A percentile compares a stretch with the other conserved stretches of the same genome.
Evolutionary conservation across 2,888 invertebrate species (phyloP).

Genomic region (Ecliptopera silaceata): DNA sequence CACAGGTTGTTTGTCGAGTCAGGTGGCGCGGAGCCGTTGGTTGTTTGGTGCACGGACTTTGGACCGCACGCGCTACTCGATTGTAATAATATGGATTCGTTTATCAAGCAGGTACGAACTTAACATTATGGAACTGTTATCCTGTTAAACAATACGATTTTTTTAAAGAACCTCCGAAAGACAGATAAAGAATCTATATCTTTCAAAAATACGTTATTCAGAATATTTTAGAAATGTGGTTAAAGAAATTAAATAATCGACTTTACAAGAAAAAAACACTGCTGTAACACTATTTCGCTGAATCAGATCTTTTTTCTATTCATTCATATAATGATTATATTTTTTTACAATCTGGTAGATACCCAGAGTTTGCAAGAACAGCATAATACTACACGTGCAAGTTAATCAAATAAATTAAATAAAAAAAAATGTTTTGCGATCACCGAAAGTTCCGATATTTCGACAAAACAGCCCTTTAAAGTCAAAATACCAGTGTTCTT

Average conservation of each 20-base stretch:
- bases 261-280: constrained; percentile 59
- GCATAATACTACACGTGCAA: no score
- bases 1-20: constrained; percentile 72
- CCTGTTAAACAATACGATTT: no score
- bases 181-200: no score
- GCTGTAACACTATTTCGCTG: constrained; percentile 61
- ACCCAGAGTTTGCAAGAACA: no score
- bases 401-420: no score
- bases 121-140: neutral
- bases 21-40: constrained; percentile 67
- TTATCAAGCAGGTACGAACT: constrained; percentile 26
- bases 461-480: no score
- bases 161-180: neutral
- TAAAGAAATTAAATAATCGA: constrained; percentile 41
- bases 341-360: no score
- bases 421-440: no score
- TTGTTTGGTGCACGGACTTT: constrained; percentile 54
- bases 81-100: constrained; percentile 35
- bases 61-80: constrained; percentile 48
- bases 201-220: no score
- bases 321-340: no score
- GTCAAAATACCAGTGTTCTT: no score
- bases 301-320: constrained; percentile 50
- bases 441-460: no score
- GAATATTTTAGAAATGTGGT: constrained; percentile 2